Base-by-base conservation (phyloP, 2,797 vertebrate species). In the Sebastes minor region DNA sequence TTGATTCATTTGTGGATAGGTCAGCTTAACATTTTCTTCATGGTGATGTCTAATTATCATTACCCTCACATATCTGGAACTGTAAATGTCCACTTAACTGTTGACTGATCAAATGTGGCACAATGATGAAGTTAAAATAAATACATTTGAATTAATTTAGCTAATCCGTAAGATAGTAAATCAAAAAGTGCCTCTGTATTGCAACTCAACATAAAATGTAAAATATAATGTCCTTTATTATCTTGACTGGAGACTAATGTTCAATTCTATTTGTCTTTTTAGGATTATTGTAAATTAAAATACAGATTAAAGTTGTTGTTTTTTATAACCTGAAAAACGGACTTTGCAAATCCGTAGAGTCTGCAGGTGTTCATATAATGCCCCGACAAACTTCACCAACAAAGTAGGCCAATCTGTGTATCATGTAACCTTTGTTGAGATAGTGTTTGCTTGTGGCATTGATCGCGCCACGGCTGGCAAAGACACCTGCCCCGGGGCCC, bases 141-240 rank as follows among this genome's bases (percentile, higher is more conserved):
- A 38, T 38, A 38, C 38, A 38, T 38, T 38, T 14, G 1, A 57
- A 16, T 27, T 1, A 7, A 63, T 63, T 62, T 14, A 14, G 32
- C 11, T 35, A 22, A 62, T 33, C n/a, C 12, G 0, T 5, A 62
- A 1, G 20, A 0, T 18, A 27, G 8, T 9, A 59, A 0, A 59
- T 16, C 25, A 23, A 23, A 22, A 16, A 25, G 33, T 64, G 5
- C 30, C 11, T 60, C 60, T 16, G 22, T 64, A 42, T 14, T 64
- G 33, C 23, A 23, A 64, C n/a, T 4, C n/a, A 8, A 63, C 0
- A 14, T 35, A 9, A 5, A 38, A 63, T n/a, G 55, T 30, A 56
- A 56, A 56, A 56, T 12, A 30, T 30, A 32, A 32, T 16, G 23
- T 16, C 14, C 56, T 28, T 9, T 27, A 27, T 14, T 60, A 18